Base-by-base conservation (phyloP, 2,888 invertebrate species). In the Gortyna flavago region DNA sequence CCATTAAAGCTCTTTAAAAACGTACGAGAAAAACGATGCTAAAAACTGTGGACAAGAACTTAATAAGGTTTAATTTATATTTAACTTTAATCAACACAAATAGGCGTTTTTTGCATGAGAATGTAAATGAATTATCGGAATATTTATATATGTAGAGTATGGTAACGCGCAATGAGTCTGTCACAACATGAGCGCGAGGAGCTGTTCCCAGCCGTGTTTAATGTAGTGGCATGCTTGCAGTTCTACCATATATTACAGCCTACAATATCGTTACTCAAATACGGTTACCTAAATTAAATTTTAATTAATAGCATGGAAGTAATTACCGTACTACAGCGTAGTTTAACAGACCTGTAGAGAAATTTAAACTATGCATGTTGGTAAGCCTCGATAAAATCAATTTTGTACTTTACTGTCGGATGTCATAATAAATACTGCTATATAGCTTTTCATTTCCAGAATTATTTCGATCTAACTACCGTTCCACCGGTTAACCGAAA, bases 371-470 rank as follows among this genome's bases (percentile, higher is more conserved):
- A 94, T 93, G 92, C 92, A 91, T 93, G 92, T 91, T 91, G 90
- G 90, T 92, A 91, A 91, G 88, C 87, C 90, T 91, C 93, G 95
- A 95, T 95, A 94, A 95, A 95, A 96, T 96, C 94, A 95, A 96
- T 95, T 96, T 94, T 94, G 94, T 95, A 95, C 94, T 95, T 95
- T 96, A 95, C 93, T 93, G 93, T 94, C 92, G 90, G 90, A 95
- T 95, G 95, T 95, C 96, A 95, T 95, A 95, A 95, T 96, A 96
- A 96, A 96, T 95, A 96, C 93, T 93, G 90, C 91, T 93, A 93
- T 93, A 94, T 92, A 91, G 93, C 93, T 93, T 93, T 93, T 93
- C 91, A 93, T 94, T 94, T 92, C 88, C 89, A 92, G 88, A 89
- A 91, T 91, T 90, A 91, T 92, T 93, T 89, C 84, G 92, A 93